phyloP scores from a whole-genome alignment of 2,888 invertebrate genomes.

The Hirtodrosophila alboralis region DNA sequence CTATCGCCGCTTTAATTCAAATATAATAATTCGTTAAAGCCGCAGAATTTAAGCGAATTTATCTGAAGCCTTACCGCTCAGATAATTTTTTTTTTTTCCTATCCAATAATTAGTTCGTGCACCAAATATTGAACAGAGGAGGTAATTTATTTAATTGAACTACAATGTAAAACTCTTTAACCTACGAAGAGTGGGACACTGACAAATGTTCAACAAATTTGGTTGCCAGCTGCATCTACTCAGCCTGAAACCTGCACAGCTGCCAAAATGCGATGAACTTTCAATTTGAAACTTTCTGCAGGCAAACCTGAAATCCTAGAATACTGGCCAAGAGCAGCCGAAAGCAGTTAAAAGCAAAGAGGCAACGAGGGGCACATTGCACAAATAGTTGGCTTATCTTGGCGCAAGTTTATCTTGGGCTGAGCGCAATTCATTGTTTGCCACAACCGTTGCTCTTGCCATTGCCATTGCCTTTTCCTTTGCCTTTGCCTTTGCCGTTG shows the following conservation, averaged over 20 bases:
- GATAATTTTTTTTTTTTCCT: no score
- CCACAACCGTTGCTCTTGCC: no score
- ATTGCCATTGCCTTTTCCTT: no score
- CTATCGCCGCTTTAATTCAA: neutral
- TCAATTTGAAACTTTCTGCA: conserved; percentile 64
- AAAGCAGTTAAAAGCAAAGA: neutral
- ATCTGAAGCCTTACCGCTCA: no score
- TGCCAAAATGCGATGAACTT: conserved; percentile 64
- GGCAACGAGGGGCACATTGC: conserved; percentile 17
- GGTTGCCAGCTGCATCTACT: conserved; percentile 29
- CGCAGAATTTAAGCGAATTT: neutral
- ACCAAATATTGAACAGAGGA: no score
- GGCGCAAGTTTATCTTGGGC: conserved; percentile 55
- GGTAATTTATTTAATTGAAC: no score
- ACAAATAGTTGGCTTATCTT: conserved; percentile 64
- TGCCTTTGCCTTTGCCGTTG: conserved; percentile 9
- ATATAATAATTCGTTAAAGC: neutral
- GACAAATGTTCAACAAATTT: conserved; percentile 36
- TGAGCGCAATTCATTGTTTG: conserved; percentile 48
- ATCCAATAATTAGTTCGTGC: no score
- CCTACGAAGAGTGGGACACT: neutral
- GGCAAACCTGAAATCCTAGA: conserved; percentile 6
- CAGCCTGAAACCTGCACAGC: conserved; percentile 20
- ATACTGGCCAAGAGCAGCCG: neutral
- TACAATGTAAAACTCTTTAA: no score